Evolutionary conservation across 2,797 vertebrate genomes (phyloP).

Genomic region (Myotis planiceps): DNA sequence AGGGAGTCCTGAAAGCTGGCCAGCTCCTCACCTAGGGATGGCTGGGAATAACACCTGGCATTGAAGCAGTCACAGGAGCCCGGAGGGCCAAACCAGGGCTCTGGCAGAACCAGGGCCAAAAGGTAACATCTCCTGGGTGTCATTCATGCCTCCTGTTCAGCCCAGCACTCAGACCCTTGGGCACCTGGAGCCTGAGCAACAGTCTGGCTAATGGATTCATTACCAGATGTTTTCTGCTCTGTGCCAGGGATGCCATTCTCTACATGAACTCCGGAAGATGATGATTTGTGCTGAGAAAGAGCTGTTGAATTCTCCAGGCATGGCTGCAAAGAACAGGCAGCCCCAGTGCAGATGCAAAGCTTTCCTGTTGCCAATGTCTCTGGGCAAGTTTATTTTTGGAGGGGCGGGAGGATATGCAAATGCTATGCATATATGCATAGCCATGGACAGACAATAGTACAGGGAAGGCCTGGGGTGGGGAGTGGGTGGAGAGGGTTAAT

Average conservation of each 20-base stretch:
- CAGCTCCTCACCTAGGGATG: constrained; percentile 45
- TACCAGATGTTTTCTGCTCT: constrained; percentile 74
- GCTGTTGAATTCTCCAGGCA: not conserved
- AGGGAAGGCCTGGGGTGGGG: too few species aligned
- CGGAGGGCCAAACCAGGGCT: not conserved
- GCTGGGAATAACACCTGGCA: constrained; percentile 9
- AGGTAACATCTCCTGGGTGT: constrained; percentile 49
- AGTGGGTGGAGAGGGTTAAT: too few species aligned
- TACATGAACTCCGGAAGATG: not conserved
- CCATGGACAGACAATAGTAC: too few species aligned
- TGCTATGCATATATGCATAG: too few species aligned
- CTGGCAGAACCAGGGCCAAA: constrained; percentile 36
- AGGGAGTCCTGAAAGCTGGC: constrained; percentile 9
- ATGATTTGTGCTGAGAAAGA: constrained; percentile 24
- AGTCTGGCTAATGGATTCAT: constrained; percentile 67
- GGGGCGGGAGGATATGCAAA: not conserved
- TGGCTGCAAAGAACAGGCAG: not conserved
- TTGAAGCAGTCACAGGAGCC: not conserved
- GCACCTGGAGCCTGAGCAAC: constrained; percentile 3
- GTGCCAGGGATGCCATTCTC: constrained; percentile 53
- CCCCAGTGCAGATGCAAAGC: not conserved
- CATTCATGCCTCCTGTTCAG: constrained; percentile 1
- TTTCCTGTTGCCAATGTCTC: not conserved
- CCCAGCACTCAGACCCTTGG: constrained; percentile 40
- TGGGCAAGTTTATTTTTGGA: not conserved